phyloP scores from a whole-genome alignment of 2,113 vertebrate species.

The Salvator merianae region DNA sequence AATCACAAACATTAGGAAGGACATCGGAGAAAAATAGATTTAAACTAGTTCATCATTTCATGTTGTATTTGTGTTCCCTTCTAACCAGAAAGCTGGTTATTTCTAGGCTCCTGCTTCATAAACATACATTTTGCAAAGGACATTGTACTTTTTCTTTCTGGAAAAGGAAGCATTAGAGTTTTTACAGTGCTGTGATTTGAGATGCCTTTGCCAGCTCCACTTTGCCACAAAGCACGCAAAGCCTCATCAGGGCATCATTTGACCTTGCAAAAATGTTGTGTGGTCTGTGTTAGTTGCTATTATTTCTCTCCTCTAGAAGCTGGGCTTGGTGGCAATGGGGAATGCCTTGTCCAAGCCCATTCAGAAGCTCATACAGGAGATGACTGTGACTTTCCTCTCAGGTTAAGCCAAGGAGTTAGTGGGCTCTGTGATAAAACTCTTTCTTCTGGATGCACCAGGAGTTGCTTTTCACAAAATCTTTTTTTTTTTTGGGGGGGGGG shows the following conservation, averaged over 20 bases:
- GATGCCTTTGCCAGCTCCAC: background rate
- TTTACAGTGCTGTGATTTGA: background rate
- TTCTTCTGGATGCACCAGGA: background rate
- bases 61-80: background rate
- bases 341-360: background rate
- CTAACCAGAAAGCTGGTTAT: background rate
- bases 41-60: constrained; percentile 11
- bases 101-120: background rate
- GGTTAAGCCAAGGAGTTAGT: no score
- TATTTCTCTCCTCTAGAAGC: background rate
- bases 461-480: no score
- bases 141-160: background rate
- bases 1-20: constrained; percentile 32
- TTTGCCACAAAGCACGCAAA: background rate
- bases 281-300: background rate
- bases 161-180: background rate
- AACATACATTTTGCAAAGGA: background rate
- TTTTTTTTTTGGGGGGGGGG: no score
- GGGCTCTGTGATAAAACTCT: no score
- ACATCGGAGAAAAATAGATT: background rate
- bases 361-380: no score
- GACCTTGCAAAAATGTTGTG: background rate
- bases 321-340: background rate
- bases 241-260: background rate
- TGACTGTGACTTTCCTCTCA: background rate